Conservation (phyloP, 92 coral and sea anemone species). For the Phymanthus crucifer region DNA sequence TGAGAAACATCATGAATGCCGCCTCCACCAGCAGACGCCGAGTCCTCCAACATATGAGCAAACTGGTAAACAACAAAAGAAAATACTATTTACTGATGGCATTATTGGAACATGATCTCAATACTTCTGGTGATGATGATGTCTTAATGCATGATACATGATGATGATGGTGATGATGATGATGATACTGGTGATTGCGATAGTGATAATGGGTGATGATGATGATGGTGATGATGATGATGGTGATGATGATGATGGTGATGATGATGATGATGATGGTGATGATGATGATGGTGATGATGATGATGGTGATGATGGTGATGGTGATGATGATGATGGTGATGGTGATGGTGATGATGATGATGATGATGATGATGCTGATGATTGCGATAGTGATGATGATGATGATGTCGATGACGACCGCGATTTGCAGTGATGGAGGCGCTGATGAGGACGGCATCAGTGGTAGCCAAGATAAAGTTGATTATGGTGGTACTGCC, state of each 20-base stretch:
- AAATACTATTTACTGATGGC: background rate
- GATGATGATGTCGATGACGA: background rate
- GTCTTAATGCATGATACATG: background rate
- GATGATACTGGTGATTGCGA: background rate
- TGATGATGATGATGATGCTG: background rate
- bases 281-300: background rate
- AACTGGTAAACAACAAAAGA: slow-evolving; percentile 53
- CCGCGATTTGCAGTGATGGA: background rate
- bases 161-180: background rate
- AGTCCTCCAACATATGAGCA: slow-evolving; percentile 90
- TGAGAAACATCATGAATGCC: slow-evolving; percentile 67
- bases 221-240: slow-evolving; percentile 2
- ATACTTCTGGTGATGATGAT: too few relatives aligned
- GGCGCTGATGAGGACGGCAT: background rate
- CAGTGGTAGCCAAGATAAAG: background rate
- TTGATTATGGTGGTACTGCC: background rate
- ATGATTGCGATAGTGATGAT: background rate
- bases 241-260: background rate
- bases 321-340: background rate
- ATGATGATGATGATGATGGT: background rate
- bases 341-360: background rate
- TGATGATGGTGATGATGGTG: background rate
- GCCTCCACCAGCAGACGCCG: slow-evolving; percentile 77
- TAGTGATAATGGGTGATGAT: background rate
- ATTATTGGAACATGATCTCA: background rate